Evolutionary conservation across 2,113 vertebrate genomes (phyloP).

Genomic region (Oreochromis aureus): DNA sequence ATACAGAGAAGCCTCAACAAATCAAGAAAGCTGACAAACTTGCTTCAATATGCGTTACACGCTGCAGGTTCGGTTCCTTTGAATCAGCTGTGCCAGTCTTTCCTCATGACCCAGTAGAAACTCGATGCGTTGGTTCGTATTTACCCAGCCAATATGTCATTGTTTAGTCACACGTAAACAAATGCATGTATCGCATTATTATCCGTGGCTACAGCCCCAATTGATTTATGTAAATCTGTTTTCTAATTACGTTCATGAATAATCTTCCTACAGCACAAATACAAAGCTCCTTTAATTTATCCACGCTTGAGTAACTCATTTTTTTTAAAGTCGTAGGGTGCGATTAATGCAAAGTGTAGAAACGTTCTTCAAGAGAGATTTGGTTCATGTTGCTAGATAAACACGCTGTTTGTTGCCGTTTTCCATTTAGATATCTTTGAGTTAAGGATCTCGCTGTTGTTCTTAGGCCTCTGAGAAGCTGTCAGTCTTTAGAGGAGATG

Average conservation of each 20-base stretch:
- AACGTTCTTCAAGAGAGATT: background rate
- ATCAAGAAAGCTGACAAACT: background rate
- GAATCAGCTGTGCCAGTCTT: background rate
- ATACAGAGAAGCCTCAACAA: background rate
- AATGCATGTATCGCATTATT: background rate
- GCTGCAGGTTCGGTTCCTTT: background rate
- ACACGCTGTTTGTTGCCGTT: background rate
- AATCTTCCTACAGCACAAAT: background rate
- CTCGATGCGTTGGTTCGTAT: background rate
- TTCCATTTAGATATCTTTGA: background rate
- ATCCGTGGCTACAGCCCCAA: background rate
- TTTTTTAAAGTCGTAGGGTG: background rate
- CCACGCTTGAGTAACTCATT: background rate
- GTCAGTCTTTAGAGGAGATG: background rate
- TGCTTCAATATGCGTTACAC: background rate
- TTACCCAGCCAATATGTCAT: background rate
- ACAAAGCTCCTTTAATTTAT: constrained; percentile 3
- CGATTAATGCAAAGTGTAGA: background rate
- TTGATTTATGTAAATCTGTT: constrained; percentile 40
- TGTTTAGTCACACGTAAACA: background rate
- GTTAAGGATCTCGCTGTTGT: background rate
- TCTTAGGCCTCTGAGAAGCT: background rate
- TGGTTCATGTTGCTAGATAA: background rate
- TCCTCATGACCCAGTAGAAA: background rate
- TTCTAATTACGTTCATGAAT: constrained; percentile 47